Percentiles rank a stretch among this genome's conserved stretches.
phyloP scores from a whole-genome alignment of 2,797 vertebrate genomes.

The Vespertilio murinus region DNA sequence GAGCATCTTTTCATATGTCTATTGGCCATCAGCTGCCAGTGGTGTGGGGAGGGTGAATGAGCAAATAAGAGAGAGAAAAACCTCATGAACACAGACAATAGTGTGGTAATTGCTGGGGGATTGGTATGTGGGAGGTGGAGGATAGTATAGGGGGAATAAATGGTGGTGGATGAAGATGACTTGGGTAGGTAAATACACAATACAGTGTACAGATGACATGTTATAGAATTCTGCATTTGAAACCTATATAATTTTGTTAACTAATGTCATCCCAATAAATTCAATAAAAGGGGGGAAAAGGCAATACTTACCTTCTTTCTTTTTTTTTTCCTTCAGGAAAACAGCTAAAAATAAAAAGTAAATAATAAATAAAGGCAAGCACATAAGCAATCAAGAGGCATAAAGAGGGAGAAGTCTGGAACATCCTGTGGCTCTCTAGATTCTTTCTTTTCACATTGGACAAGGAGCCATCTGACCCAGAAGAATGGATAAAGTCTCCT shows the following conservation, averaged over 20 bases:
- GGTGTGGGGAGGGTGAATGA: neutral
- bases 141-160: neutral
- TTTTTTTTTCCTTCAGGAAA: neutral
- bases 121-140: neutral
- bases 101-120: neutral
- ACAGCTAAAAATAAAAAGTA: neutral
- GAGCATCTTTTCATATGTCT: neutral
- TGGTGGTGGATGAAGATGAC: neutral
- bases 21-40: neutral
- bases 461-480: neutral
- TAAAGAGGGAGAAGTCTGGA: neutral
- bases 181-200: neutral
- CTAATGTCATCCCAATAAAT: neutral
- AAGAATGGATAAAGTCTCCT: neutral
- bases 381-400: neutral
- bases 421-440: neutral
- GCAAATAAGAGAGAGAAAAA: neutral
- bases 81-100: neutral
- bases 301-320: neutral
- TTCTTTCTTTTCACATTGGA: neutral
- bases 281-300: neutral
- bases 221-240: neutral
- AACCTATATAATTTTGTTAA: neutral
- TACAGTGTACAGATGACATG: neutral
- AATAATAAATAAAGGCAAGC: neutral